Percentiles rank a stretch among this genome's conserved stretches.
phyloP scores from a whole-genome alignment of 2,888 invertebrate genomes.

The Anticlea derivata region DNA sequence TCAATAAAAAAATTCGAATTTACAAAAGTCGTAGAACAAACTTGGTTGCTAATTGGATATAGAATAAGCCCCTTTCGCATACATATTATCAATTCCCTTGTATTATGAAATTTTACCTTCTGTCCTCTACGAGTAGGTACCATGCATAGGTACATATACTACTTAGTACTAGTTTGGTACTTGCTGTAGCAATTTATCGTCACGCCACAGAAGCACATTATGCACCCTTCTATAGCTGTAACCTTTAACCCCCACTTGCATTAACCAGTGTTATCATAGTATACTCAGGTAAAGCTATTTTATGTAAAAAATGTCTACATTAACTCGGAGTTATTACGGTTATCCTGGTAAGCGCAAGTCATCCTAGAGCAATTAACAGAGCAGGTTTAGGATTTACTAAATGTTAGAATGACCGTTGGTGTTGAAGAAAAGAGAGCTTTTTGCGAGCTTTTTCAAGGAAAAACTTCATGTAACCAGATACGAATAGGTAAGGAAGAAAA shows the following conservation, averaged over 20 bases:
- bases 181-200: conserved; percentile 24
- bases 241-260: conserved; percentile 45
- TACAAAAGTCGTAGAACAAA: too few species aligned
- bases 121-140: too few species aligned
- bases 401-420: conserved; percentile 14
- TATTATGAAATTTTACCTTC: too few species aligned
- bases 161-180: too few species aligned
- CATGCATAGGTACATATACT: too few species aligned
- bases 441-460: not conserved
- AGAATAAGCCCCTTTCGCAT: too few species aligned
- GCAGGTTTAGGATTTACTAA: conserved; percentile 17
- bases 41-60: too few species aligned
- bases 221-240: conserved; percentile 56
- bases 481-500: too few species aligned
- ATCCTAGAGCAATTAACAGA: conserved; percentile 27
- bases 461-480: too few species aligned
- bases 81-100: too few species aligned
- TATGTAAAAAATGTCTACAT: not conserved
- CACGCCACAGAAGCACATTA: conserved; percentile 53
- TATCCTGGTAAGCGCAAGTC: conserved; percentile 13
- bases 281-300: not conserved
- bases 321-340: not conserved
- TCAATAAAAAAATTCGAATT: too few species aligned
- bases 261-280: not conserved
- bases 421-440: not conserved